These are phyloP conservation scores for Drosophila pseudoobscura DNA, from an alignment of 1,140 invertebrate genomes.

Conservation along the genomic window DNA sequence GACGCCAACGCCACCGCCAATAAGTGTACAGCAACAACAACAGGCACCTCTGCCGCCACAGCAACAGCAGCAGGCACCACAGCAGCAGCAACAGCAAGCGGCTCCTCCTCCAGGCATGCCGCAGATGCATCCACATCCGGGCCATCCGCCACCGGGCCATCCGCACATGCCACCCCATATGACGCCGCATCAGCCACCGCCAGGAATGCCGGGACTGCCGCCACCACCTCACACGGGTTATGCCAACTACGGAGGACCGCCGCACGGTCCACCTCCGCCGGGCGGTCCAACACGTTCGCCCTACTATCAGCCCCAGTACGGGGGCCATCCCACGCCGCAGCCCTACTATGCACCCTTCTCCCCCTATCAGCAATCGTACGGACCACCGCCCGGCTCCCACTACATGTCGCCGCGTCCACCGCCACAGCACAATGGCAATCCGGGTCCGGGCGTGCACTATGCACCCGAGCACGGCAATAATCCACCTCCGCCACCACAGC, in stretches of 20 bases:
- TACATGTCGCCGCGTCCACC: slow-evolving; percentile 75
- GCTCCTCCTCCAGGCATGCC: slow-evolving; percentile 56
- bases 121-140: slow-evolving; percentile 69
- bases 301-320: slow-evolving; percentile 87
- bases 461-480: slow-evolving; percentile 43
- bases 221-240: slow-evolving; percentile 83
- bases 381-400: slow-evolving; percentile 83
- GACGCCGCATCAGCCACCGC: slow-evolving; percentile 79
- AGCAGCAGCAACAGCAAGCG: slow-evolving; percentile 36
- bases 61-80: slow-evolving; percentile 14
- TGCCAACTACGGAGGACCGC: slow-evolving; percentile 75
- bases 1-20: slow-evolving; percentile 56
- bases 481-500: slow-evolving; percentile 36
- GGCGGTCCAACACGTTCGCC: slow-evolving; percentile 86
- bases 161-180: slow-evolving; percentile 80
- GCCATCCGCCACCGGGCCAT: slow-evolving; percentile 73
- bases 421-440: slow-evolving; percentile 61
- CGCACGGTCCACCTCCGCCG: slow-evolving; percentile 81
- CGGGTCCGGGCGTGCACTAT: slow-evolving; percentile 48
- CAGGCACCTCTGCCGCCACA: slow-evolving; percentile 32
- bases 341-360: slow-evolving; percentile 85
- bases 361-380: slow-evolving; percentile 87
- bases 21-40: slow-evolving; percentile 35
- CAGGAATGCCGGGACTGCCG: slow-evolving; percentile 84
- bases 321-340: slow-evolving; percentile 86